These are phyloP conservation scores for Andrena bicolor DNA, from an alignment of 2,888 invertebrate genomes.

Conservation along the genomic window DNA sequence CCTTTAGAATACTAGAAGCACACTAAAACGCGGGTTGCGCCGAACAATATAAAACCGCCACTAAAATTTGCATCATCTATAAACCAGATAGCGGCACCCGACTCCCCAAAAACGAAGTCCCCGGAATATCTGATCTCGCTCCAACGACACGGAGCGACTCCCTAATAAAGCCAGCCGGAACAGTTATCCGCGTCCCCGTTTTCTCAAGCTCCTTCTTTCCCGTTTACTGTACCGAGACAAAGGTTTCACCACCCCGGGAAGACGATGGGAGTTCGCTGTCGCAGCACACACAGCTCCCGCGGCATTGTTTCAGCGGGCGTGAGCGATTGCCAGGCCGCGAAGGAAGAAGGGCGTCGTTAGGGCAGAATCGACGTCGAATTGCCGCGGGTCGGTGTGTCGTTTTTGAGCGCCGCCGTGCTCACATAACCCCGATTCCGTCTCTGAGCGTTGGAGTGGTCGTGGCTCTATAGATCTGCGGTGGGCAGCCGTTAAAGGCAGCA, in stretches of 20 bases:
- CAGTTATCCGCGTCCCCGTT: slow-evolving; percentile 16
- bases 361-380: slow-evolving; percentile 64
- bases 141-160: not conserved
- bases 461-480: slow-evolving; percentile 71
- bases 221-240: slow-evolving; percentile 29
- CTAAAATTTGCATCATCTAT: too few species aligned
- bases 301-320: slow-evolving; percentile 56
- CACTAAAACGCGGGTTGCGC: too few species aligned
- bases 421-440: slow-evolving; percentile 57
- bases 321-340: slow-evolving; percentile 28
- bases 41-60: too few species aligned
- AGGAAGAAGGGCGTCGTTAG: slow-evolving; percentile 40
- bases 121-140: not conserved
- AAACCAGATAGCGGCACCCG: not conserved
- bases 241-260: slow-evolving; percentile 22
- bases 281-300: slow-evolving; percentile 22
- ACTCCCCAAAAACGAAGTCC: not conserved
- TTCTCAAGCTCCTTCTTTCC: slow-evolving; percentile 7
- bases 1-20: too few species aligned
- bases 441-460: slow-evolving; percentile 42
- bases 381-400: slow-evolving; percentile 46
- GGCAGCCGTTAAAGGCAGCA: slow-evolving; percentile 74
- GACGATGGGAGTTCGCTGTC: slow-evolving; percentile 34
- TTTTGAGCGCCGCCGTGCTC: slow-evolving; percentile 34
- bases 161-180: slow-evolving; percentile 22